Evolutionary conservation across 2,113 vertebrate genomes (phyloP).

Genomic region (Sinocyclocheilus grahami): DNA sequence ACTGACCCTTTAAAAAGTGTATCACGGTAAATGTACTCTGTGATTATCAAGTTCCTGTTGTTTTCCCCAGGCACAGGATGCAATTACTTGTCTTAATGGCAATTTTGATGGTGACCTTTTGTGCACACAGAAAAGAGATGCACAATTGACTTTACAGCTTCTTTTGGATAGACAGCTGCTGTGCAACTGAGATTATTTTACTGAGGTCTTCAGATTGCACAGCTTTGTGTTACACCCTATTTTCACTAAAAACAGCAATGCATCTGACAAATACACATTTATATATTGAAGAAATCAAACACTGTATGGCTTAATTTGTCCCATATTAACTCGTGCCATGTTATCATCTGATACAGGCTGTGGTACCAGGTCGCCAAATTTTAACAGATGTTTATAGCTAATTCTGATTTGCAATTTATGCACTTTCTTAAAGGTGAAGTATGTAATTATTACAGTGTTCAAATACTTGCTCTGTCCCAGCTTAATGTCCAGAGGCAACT

Average conservation of each 20-base stretch:
- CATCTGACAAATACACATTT: constrained; percentile 45
- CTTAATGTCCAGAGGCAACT: not conserved
- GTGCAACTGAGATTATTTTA: constrained; percentile 30
- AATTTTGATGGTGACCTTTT: constrained; percentile 64
- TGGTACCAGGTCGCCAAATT: not conserved
- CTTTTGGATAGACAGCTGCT: constrained; percentile 48
- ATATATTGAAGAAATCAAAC: constrained; percentile 31
- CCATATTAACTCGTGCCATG: not conserved
- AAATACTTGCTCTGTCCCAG: not conserved
- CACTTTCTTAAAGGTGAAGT: not conserved
- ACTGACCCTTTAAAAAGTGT: constrained; percentile 63
- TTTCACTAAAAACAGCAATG: constrained; percentile 16
- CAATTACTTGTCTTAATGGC: constrained; percentile 62
- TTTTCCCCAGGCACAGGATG: constrained; percentile 57
- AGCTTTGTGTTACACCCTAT: constrained; percentile 38
- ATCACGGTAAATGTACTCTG: constrained; percentile 62
- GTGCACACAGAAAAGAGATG: constrained; percentile 47
- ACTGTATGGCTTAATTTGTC: constrained; percentile 6
- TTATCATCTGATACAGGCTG: constrained; percentile 4
- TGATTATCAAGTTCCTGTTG: constrained; percentile 55
- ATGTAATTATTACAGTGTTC: not conserved
- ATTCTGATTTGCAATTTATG: not conserved
- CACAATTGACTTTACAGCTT: constrained; percentile 50
- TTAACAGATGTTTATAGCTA: not conserved
- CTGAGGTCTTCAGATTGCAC: constrained; percentile 34